Evolutionary conservation across 2,113 vertebrate species (phyloP).

Genomic region (Pomatorhinus ruficollis): DNA sequence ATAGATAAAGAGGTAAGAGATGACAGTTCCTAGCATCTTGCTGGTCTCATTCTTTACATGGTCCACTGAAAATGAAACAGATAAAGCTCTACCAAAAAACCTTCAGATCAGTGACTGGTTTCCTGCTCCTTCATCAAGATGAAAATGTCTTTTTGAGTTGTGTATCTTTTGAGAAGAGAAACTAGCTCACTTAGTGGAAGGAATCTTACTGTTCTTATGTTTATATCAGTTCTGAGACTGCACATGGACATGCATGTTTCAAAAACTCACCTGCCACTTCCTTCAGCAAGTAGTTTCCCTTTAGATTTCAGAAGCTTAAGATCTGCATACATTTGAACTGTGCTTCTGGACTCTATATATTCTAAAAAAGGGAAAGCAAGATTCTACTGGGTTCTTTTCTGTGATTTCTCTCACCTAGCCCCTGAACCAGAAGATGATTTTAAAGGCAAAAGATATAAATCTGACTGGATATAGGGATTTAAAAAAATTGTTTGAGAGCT

Average conservation of each 20-base stretch:
- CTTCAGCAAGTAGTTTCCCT: background rate
- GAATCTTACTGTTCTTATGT: background rate
- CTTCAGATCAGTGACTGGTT: background rate
- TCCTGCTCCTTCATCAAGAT: background rate
- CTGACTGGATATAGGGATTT: background rate
- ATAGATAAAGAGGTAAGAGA: background rate
- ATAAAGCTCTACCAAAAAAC: background rate
- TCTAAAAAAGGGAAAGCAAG: background rate
- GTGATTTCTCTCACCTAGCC: background rate
- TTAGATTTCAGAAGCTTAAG: background rate
- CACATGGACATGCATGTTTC: background rate
- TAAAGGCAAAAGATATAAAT: background rate
- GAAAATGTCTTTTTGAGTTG: background rate
- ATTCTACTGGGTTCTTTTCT: background rate
- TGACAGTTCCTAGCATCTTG: background rate
- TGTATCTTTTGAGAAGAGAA: background rate
- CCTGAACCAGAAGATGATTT: background rate
- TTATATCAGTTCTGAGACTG: background rate
- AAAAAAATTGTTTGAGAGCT: background rate
- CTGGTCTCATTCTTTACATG: background rate
- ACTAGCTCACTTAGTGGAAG: background rate
- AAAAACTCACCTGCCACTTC: background rate
- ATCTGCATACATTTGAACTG: background rate
- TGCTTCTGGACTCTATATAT: background rate
- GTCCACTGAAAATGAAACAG: slow-evolving; percentile 1